These are phyloP conservation scores for Yponomeuta sedellus DNA, from an alignment of 2,888 invertebrate genomes.

Conservation along the genomic window DNA sequence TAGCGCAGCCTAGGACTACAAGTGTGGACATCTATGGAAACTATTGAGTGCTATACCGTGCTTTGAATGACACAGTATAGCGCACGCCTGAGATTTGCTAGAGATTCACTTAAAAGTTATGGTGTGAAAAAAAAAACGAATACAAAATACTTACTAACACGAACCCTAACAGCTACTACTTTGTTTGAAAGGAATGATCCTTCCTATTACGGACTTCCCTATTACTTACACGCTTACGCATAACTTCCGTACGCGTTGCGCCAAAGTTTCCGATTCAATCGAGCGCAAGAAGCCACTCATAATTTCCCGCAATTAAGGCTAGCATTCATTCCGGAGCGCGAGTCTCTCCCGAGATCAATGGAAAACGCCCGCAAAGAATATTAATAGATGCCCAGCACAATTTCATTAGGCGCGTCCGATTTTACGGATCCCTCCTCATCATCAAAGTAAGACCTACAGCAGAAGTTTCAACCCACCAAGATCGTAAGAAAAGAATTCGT, in stretches of 20 bases:
- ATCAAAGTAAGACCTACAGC: neutral
- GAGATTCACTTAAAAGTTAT: too few relatives aligned
- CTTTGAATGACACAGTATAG: too few relatives aligned
- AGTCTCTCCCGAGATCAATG: neutral
- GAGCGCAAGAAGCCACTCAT: neutral
- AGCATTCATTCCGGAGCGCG: neutral
- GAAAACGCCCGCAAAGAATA: neutral
- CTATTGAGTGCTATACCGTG: too few relatives aligned
- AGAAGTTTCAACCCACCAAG: neutral
- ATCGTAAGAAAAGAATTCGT: too few relatives aligned
- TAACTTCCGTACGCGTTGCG: neutral
- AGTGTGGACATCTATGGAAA: too few relatives aligned
- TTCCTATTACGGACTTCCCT: neutral
- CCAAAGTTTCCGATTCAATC: neutral
- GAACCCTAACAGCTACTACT: too few relatives aligned
- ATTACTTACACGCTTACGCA: neutral
- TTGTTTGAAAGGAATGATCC: too few relatives aligned
- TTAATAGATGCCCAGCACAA: conserved; percentile 18
- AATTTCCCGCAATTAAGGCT: neutral
- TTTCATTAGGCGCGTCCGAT: conserved; percentile 21
- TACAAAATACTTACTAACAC: too few relatives aligned
- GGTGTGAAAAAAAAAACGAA: too few relatives aligned
- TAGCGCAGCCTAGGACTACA: too few relatives aligned
- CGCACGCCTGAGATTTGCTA: too few relatives aligned
- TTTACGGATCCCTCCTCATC: conserved; percentile 18